Base-by-base conservation (phyloP, 2,888 invertebrate species). In the Scaeva pyrastri region DNA sequence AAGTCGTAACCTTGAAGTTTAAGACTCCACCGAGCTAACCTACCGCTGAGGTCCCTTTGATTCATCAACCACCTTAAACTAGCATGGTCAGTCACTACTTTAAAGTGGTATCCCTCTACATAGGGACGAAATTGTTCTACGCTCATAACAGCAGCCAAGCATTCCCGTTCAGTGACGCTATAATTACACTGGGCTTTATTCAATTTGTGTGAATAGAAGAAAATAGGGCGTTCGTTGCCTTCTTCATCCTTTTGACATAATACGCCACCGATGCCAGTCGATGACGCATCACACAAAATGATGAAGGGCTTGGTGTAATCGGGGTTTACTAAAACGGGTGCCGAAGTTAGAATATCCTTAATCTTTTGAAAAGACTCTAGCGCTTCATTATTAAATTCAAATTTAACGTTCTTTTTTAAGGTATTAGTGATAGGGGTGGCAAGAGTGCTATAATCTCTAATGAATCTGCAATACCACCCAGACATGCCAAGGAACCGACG, bases 1-100 rank as follows among this genome's bases (percentile, higher is more conserved):
- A 75, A 75, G 12, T 64, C 50, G 19, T 39, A 60, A 0, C 55
- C 50, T 50, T 74, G 74, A n/a, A 64, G 41, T n/a, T 64, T 43
- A 16, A 74, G 64, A 39, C 48, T 62, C 74, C 36, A 41, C 0
- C 19, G 26, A 1, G 89, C 89, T 21, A 90, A 73, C 39, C 89
- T 64, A 2, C 89, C 90, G 12, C 79, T 78, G 1, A 89, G 88
- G 43, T 89, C 89, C 41, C 88, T 89, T 64, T 90, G 83, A 11
- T 74, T 84, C 76, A 88, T 73, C 1, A 90, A 70, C 89, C 89
- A 90, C 60, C 86, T 64, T 0, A 90, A 62, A 11, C 60, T 60
- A 0, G 60, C 60, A 41, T 60, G 39, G 41, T 60, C 60, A 0
- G 60, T 60, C 0, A 60, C 21, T 1, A 39, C 41, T 7, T 14